These are phyloP conservation scores for Aporophyla lueneburgensis DNA, from an alignment of 2,888 invertebrate species.

Conservation along the genomic window DNA sequence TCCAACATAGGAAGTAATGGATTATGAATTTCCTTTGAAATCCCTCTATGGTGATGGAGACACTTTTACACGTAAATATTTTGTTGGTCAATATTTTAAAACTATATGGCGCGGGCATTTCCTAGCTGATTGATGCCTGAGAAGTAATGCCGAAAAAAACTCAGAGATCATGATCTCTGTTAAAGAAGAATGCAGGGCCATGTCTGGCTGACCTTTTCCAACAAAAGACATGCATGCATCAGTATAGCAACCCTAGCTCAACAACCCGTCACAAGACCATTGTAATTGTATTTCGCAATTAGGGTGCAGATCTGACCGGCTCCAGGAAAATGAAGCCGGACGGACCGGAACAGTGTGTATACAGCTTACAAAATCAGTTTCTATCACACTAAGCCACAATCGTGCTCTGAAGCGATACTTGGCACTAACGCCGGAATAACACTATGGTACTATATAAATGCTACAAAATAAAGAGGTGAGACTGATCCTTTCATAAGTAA, in stretches of 20 bases:
- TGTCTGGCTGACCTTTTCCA: too few relatives aligned
- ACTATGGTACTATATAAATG: slow-evolving; percentile 15
- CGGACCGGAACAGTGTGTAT: not conserved
- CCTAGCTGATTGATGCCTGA: too few relatives aligned
- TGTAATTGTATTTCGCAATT: not conserved
- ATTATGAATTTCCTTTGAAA: not conserved
- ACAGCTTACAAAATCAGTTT: not conserved
- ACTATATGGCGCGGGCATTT: too few relatives aligned
- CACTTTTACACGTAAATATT: too few relatives aligned
- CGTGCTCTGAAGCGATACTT: slow-evolving; percentile 20
- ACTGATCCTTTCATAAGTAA: too few relatives aligned
- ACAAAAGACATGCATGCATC: too few relatives aligned
- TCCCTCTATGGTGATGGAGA: not conserved
- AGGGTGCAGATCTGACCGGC: not conserved
- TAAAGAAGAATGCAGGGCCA: too few relatives aligned
- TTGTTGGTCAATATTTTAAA: too few relatives aligned
- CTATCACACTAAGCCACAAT: slow-evolving; percentile 16
- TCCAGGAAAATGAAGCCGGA: not conserved
- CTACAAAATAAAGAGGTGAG: slow-evolving; percentile 33
- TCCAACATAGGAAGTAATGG: not conserved
- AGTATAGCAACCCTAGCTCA: too few relatives aligned
- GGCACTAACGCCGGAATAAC: slow-evolving; percentile 2
- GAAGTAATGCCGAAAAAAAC: too few relatives aligned
- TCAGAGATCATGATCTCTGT: too few relatives aligned
- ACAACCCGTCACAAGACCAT: too few relatives aligned